Percentiles rank a stretch among this genome's conserved stretches.
phyloP scores from a whole-genome alignment of 2,888 invertebrate species.

The Nebria salina region DNA sequence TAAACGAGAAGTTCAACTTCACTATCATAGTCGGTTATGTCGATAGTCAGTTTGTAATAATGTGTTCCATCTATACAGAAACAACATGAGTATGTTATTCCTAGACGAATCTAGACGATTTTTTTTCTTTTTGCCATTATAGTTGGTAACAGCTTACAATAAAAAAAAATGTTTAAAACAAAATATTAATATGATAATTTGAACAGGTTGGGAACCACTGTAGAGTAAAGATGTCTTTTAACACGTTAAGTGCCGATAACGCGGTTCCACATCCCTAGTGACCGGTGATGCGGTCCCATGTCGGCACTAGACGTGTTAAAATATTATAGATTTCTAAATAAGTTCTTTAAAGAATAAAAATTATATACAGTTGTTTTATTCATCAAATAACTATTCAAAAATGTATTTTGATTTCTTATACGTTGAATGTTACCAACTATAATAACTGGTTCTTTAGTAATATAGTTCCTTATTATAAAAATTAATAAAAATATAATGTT shows the following conservation, averaged over 20 bases:
- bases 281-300: no score
- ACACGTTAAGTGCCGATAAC: no score
- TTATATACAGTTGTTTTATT: no score
- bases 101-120: neutral
- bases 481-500: neutral
- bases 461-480: neutral
- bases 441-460: neutral
- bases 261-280: no score
- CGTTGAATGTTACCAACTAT: neutral
- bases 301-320: neutral
- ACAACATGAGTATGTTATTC: constrained; percentile 1
- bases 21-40: constrained; percentile 44
- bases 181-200: no score
- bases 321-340: neutral
- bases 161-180: neutral
- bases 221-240: no score
- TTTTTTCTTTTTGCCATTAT: neutral
- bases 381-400: no score
- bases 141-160: neutral
- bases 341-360: neutral
- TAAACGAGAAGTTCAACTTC: constrained; percentile 41
- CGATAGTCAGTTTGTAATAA: constrained; percentile 33
- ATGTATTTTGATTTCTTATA: neutral
- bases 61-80: constrained; percentile 34
- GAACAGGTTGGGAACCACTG: neutral